These are phyloP conservation scores for Fulica atra DNA, from an alignment of 2,113 vertebrate genomes.

Conservation along the genomic window DNA sequence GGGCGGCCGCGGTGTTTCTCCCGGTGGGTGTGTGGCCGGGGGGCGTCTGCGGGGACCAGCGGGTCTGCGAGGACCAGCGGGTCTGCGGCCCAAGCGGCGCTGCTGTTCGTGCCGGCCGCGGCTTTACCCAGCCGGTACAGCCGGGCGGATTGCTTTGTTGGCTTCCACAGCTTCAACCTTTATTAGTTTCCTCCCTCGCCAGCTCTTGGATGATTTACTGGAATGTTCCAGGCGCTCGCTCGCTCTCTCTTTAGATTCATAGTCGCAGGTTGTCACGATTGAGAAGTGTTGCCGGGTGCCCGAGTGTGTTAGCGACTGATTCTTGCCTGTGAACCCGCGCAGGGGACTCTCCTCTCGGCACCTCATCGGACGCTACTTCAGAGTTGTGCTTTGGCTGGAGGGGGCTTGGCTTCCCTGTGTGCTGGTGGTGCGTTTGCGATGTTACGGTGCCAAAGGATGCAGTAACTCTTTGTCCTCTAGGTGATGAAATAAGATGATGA, in stretches of 20 bases:
- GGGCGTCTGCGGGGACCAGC: not conserved
- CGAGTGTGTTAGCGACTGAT: not conserved
- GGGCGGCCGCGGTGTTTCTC: not conserved
- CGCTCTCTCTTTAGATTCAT: not conserved
- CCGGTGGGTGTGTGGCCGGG: not conserved
- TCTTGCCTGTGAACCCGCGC: not conserved
- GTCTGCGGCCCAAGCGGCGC: not conserved
- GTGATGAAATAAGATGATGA: not conserved
- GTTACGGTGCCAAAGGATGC: not conserved
- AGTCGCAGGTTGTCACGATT: not conserved
- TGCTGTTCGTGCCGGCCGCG: no score
- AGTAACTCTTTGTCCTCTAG: not conserved
- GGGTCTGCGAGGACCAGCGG: not conserved
- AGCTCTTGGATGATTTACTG: not conserved
- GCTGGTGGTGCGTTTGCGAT: not conserved
- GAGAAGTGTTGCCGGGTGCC: not conserved
- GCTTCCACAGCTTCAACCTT: not conserved
- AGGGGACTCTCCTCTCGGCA: not conserved
- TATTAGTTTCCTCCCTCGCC: not conserved
- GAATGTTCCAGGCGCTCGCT: constrained; percentile 37
- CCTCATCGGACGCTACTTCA: not conserved
- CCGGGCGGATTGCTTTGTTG: not conserved
- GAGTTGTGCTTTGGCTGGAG: not conserved
- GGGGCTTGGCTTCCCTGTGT: not conserved
- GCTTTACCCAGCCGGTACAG: rapidly evolving